Conservation (phyloP, 2,797 vertebrate species). For the Cichlasoma orientale region DNA sequence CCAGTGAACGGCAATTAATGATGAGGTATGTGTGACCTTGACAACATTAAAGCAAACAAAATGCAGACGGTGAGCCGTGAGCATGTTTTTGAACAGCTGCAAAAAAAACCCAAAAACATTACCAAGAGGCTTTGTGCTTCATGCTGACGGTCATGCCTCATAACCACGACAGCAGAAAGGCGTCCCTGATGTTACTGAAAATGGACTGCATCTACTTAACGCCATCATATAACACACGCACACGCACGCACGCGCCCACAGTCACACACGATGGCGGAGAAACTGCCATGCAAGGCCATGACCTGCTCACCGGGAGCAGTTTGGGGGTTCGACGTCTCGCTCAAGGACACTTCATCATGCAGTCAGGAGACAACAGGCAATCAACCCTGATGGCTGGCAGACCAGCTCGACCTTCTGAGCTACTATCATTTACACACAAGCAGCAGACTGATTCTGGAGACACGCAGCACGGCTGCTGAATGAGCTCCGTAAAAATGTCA, state of each 20-base stretch:
- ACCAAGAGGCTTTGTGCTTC: slow-evolving; percentile 12
- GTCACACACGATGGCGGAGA: slow-evolving; percentile 5
- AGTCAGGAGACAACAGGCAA: background rate
- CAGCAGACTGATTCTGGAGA: slow-evolving; percentile 1
- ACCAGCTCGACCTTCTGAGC: background rate
- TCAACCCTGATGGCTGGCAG: background rate
- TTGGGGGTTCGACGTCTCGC: slow-evolving; percentile 16
- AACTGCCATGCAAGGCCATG: slow-evolving; percentile 54
- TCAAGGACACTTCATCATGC: slow-evolving; percentile 52
- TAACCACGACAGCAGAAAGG: slow-evolving; percentile 11
- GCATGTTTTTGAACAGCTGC: background rate
- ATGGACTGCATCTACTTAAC: slow-evolving; percentile 27
- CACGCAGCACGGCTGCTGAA: slow-evolving; percentile 1
- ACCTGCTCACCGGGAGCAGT: slow-evolving; percentile 36
- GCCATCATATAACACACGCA: slow-evolving; percentile 5
- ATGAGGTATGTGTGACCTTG: background rate
- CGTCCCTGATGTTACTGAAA: slow-evolving; percentile 26
- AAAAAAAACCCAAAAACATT: slow-evolving; percentile 5
- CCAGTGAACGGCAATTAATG: background rate
- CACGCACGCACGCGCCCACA: background rate
- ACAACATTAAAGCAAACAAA: slow-evolving; percentile 12
- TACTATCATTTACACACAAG: background rate
- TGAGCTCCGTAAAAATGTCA: slow-evolving; percentile 18
- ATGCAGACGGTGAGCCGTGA: slow-evolving; percentile 6
- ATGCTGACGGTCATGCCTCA: slow-evolving; percentile 27